A percentile compares a stretch with the other conserved stretches of the same genome.
phyloP scores from a whole-genome alignment of 2,797 vertebrate species.

The Coranthus polyacanthus region DNA sequence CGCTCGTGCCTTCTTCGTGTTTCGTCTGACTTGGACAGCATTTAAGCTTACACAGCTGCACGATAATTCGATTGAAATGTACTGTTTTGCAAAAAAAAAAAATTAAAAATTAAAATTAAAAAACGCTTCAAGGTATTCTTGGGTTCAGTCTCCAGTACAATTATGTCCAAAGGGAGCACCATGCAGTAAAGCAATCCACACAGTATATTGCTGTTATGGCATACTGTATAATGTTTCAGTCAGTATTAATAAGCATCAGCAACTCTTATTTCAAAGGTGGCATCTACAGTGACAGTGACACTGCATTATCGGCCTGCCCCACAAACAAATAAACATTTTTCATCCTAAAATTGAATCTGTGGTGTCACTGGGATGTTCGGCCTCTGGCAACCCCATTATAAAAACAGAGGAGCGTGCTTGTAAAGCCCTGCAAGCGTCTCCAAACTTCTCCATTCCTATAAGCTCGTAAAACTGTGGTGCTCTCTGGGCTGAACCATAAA shows the following conservation, averaged over 20 bases:
- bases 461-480: constrained; percentile 32
- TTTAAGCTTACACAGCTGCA: constrained; percentile 36
- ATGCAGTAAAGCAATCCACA: constrained; percentile 36
- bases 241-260: constrained; percentile 17
- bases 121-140: constrained; percentile 10
- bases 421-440: constrained; percentile 45
- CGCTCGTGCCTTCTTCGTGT: constrained; percentile 24
- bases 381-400: constrained; percentile 10
- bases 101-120: constrained; percentile 31
- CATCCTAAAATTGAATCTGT: constrained; percentile 31
- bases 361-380: constrained; percentile 32
- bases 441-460: constrained; percentile 20
- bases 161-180: constrained; percentile 46
- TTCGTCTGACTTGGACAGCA: constrained; percentile 24
- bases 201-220: constrained; percentile 18
- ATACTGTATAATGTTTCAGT: constrained; percentile 10
- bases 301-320: no score
- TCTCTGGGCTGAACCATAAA: constrained; percentile 47
- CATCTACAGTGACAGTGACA: constrained; percentile 12
- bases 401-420: constrained; percentile 30
- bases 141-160: constrained; percentile 19
- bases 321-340: no score
- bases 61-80: constrained; percentile 35
- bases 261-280: constrained; percentile 10
- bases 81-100: constrained; percentile 17